A percentile compares a stretch with the other conserved stretches of the same genome.
Evolutionary conservation across 2,888 invertebrate genomes (phyloP).

Genomic region (Erebia epiphron): DNA sequence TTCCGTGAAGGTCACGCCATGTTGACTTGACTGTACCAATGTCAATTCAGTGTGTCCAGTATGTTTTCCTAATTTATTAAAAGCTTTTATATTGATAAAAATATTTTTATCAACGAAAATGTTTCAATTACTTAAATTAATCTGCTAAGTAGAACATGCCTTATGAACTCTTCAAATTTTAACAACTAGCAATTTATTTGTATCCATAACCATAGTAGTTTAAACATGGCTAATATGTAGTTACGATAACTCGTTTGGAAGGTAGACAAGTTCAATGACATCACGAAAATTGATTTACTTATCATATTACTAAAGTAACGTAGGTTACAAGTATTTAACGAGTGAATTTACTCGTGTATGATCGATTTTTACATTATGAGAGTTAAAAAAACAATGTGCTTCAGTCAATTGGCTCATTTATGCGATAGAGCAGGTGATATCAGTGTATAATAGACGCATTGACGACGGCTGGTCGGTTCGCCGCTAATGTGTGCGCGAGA

Average conservation of each 20-base stretch:
- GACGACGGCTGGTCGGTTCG: constrained; percentile 47
- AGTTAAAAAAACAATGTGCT: constrained; percentile 35
- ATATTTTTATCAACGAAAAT: background rate
- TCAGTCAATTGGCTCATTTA: constrained; percentile 35
- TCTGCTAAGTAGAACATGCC: background rate
- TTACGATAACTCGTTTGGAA: constrained; percentile 1
- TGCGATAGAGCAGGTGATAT: constrained; percentile 52
- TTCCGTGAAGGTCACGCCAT: constrained; percentile 44
- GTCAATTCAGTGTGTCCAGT: constrained; percentile 41
- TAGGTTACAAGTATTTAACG: too few relatives aligned
- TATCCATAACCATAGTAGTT: background rate
- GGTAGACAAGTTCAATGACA: constrained; percentile 24
- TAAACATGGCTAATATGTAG: constrained; percentile 1
- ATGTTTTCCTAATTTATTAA: constrained; percentile 26
- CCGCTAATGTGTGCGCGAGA: constrained; percentile 57
- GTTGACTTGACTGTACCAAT: constrained; percentile 43
- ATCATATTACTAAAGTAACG: constrained; percentile 1
- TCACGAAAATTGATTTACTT: constrained; percentile 15
- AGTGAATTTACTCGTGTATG: constrained; percentile 2
- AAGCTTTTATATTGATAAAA: constrained; percentile 3
- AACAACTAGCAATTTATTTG: background rate
- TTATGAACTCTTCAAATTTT: background rate
- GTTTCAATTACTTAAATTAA: background rate
- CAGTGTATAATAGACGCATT: constrained; percentile 52
- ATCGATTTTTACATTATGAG: constrained; percentile 29